Evolutionary conservation across 2,888 invertebrate species (phyloP).

Genomic region (Diogma glabrata): DNA sequence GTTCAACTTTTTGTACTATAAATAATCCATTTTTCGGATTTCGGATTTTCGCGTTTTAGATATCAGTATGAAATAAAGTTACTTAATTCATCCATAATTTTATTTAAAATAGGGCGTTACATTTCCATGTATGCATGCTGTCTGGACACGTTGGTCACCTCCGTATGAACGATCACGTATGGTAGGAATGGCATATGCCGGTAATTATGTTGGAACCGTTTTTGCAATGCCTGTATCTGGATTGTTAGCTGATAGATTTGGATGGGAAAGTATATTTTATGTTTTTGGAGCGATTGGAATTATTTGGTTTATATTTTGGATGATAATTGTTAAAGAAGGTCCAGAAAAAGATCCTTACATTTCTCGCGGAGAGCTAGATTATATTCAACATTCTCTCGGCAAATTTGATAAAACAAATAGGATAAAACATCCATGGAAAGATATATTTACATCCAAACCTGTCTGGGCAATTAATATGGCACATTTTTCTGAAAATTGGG

Average conservation of each 20-base stretch:
- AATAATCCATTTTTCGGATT: too few relatives aligned
- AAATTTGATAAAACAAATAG: conserved; percentile 36
- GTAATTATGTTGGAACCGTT: conserved; percentile 76
- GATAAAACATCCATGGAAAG: conserved; percentile 61
- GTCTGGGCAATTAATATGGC: conserved; percentile 77
- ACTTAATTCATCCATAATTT: background rate
- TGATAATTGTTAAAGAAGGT: conserved; percentile 54
- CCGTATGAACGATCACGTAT: conserved; percentile 64
- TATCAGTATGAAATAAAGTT: too few relatives aligned
- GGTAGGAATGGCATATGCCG: conserved; percentile 74
- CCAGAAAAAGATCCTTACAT: conserved; percentile 66
- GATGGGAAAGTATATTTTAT: conserved; percentile 76
- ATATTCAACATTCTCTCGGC: conserved; percentile 51
- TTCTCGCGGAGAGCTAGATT: conserved; percentile 57
- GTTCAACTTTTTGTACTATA: too few relatives aligned
- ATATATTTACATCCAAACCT: conserved; percentile 60
- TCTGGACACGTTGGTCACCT: conserved; percentile 78
- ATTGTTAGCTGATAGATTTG: conserved; percentile 54
- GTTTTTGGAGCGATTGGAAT: conserved; percentile 59
- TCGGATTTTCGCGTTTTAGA: too few relatives aligned
- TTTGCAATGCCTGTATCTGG: conserved; percentile 71
- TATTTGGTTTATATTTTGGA: conserved; percentile 62
- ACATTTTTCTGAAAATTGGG: conserved; percentile 84
- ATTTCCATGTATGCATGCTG: conserved; percentile 52
- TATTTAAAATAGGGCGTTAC: conserved; percentile 6